phyloP scores from a whole-genome alignment of 1,140 invertebrate species.

The Heliconius congener region DNA sequence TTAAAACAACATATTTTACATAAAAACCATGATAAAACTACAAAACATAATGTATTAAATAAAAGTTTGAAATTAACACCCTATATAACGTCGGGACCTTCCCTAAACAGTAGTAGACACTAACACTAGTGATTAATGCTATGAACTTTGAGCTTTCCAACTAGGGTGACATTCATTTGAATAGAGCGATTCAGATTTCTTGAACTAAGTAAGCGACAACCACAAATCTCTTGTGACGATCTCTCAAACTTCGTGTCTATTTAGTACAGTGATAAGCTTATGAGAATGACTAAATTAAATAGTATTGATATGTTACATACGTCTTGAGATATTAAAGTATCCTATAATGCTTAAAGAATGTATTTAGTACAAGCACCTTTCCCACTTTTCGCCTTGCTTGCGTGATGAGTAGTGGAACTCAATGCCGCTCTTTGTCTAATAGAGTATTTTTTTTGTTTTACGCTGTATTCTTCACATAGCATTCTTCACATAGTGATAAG shows the following conservation, averaged over 20 bases:
- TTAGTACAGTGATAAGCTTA: not conserved
- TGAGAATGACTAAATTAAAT: not conserved
- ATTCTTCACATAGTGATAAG: not conserved
- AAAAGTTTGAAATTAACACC: not conserved
- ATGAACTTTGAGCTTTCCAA: slow-evolving; percentile 11
- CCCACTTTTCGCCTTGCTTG: no score
- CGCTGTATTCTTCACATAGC: not conserved
- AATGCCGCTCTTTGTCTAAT: no score
- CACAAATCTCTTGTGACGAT: slow-evolving; percentile 16
- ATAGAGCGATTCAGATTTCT: slow-evolving; percentile 11
- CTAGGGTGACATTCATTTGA: slow-evolving; percentile 16
- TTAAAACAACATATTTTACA: not conserved
- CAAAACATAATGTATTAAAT: not conserved
- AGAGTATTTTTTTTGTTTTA: not conserved
- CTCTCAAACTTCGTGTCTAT: slow-evolving; percentile 8
- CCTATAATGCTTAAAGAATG: no score
- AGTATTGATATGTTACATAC: not conserved
- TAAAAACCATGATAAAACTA: not conserved
- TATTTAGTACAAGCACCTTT: no score
- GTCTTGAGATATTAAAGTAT: not conserved
- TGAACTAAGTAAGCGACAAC: slow-evolving; percentile 14
- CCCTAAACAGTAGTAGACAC: slow-evolving; percentile 9
- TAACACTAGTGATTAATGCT: slow-evolving; percentile 20
- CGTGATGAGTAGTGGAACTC: no score
- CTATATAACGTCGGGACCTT: not conserved